phyloP scores from a whole-genome alignment of 2,797 vertebrate genomes.

The Propithecus perrieri region DNA sequence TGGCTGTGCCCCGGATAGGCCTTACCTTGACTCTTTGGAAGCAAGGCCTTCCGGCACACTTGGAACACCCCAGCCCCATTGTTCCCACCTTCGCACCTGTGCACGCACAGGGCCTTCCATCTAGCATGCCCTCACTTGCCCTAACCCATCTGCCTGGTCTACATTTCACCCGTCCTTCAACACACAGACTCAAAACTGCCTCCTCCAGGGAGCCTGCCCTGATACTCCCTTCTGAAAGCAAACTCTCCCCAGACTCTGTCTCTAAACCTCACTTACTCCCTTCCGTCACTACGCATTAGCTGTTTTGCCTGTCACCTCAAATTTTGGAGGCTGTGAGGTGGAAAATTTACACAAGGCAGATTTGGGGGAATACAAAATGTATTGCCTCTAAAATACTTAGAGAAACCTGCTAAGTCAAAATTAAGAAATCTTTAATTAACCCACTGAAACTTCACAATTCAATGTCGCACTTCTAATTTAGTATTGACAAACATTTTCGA shows the following conservation, averaged over 20 bases:
- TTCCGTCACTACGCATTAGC: not conserved
- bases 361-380: rapidly evolving
- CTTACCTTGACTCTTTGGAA: not conserved
- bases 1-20: not conserved
- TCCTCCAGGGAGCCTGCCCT: not conserved
- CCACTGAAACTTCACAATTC: not conserved
- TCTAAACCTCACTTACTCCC: not conserved
- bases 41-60: not conserved
- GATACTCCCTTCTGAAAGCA: not conserved
- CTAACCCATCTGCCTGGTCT: not conserved
- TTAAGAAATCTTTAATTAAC: not conserved
- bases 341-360: not conserved
- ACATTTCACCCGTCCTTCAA: not conserved
- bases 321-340: not conserved
- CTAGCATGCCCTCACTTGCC: not conserved
- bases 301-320: not conserved
- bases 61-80: too few relatives aligned
- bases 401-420: not conserved
- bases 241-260: not conserved
- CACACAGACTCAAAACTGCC: not conserved
- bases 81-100: not conserved
- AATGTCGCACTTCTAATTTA: not conserved
- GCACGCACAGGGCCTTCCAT: rapidly evolving
- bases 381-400: not conserved
- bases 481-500: not conserved